Conservation (phyloP, 2,888 invertebrate species). For the Unio pictorum region DNA sequence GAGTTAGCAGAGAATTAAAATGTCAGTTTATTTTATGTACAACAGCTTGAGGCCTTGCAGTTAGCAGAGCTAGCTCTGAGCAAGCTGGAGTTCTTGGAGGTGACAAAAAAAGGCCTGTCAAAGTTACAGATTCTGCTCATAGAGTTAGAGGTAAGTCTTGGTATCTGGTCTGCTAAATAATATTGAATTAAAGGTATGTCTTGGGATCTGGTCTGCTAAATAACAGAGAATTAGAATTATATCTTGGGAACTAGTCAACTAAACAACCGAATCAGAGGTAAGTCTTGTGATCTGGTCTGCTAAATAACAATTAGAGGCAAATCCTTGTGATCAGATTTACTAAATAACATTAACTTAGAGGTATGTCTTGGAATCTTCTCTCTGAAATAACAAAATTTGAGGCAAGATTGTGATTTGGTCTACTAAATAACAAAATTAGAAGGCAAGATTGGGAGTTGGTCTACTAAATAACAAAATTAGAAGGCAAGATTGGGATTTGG, state of each 20-base stretch:
- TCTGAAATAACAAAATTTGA: too few relatives aligned
- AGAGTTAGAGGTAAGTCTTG: conserved; percentile 59
- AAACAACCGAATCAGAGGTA: too few relatives aligned
- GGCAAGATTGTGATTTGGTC: too few relatives aligned
- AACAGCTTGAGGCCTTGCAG: conserved; percentile 61
- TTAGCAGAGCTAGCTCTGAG: conserved; percentile 58
- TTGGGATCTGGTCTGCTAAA: background rate
- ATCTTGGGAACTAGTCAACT: background rate
- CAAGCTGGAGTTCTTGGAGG: conserved; percentile 67
- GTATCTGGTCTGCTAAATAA: background rate
- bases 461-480: background rate
- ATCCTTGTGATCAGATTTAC: background rate
- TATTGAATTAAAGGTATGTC: background rate
- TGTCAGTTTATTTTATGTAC: conserved; percentile 6
- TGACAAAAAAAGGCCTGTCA: conserved; percentile 61
- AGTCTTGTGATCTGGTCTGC: too few relatives aligned
- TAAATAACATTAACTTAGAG: background rate
- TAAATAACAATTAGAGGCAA: conserved; percentile 60
- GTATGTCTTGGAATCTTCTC: background rate
- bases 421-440: conserved; percentile 50
- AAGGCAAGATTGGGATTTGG: too few relatives aligned
- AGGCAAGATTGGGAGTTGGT: conserved; percentile 39
- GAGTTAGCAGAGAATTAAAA: conserved; percentile 50
- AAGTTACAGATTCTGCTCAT: conserved; percentile 67
- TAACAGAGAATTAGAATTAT: too few relatives aligned